These are phyloP conservation scores for Mycetomoellerius zeteki DNA, from an alignment of 1,140 invertebrate genomes.

Conservation along the genomic window DNA sequence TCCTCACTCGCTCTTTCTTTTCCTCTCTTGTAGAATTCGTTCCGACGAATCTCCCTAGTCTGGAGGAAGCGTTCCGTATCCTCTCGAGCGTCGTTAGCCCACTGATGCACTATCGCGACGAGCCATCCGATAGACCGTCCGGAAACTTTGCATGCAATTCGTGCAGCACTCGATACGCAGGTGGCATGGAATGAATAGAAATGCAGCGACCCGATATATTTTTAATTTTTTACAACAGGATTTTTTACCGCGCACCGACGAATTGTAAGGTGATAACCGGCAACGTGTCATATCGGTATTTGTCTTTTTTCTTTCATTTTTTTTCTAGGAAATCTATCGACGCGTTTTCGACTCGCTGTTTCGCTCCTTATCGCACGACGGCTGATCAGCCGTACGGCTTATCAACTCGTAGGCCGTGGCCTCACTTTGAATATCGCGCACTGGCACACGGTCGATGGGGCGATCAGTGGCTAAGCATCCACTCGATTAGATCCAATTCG, in stretches of 20 bases:
- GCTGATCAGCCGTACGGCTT: neutral
- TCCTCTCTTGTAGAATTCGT: neutral
- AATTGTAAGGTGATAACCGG: neutral
- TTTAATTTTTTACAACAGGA: neutral
- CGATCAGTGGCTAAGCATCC: neutral
- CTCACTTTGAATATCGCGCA: slow-evolving; percentile 22
- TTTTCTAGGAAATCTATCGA: neutral
- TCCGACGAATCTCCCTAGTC: neutral
- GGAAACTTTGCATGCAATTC: slow-evolving; percentile 15
- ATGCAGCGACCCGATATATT: neutral
- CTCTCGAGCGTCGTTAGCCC: slow-evolving; percentile 41
- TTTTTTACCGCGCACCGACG: neutral
- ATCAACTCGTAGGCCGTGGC: neutral
- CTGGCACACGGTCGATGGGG: neutral
- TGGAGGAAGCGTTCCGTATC: slow-evolving; percentile 42
- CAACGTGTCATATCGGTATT: too few species aligned
- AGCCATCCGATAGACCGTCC: slow-evolving; percentile 18
- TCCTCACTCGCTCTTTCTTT: neutral
- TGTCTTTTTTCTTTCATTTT: neutral
- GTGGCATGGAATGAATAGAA: slow-evolving; percentile 10
- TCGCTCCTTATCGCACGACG: slow-evolving; percentile 3
- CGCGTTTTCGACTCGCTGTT: neutral
- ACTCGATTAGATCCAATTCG: slow-evolving; percentile 70
- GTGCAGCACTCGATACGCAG: slow-evolving; percentile 42
- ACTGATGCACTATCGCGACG: slow-evolving; percentile 49